Evolutionary conservation across 2,797 vertebrate species (phyloP).

Genomic region (Numenius phaeopus): DNA sequence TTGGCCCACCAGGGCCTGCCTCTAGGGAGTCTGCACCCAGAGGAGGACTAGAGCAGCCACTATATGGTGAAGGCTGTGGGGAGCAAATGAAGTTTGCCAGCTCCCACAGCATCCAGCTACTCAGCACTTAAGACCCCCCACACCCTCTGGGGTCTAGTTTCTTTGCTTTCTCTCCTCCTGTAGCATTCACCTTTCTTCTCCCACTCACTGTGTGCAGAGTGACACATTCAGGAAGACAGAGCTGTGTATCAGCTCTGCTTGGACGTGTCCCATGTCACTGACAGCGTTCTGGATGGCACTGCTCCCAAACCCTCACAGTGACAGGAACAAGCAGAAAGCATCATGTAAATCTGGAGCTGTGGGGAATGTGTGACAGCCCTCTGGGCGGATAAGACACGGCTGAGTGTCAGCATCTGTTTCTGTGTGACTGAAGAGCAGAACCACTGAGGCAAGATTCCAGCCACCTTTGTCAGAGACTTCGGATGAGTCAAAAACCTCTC

Average conservation of each 20-base stretch:
- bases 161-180: neutral
- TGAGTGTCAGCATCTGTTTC: slow-evolving; percentile 51
- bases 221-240: neutral
- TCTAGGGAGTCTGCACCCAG: neutral
- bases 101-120: neutral
- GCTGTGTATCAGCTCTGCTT: neutral
- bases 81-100: neutral
- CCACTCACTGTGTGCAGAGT: neutral
- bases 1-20: neutral
- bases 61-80: neutral
- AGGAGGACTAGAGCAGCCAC: neutral
- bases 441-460: slow-evolving; percentile 35
- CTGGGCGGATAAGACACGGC: neutral
- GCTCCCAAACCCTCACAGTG: neutral
- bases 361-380: neutral
- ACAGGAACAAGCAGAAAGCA: neutral
- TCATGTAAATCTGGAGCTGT: neutral
- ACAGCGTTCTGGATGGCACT: neutral
- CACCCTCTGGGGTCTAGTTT: neutral
- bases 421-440: slow-evolving; percentile 20
- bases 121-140: neutral
- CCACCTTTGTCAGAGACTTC: slow-evolving; percentile 59
- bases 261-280: neutral
- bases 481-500: slow-evolving; percentile 56
- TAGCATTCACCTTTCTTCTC: neutral